phyloP scores from a whole-genome alignment of 2,113 vertebrate genomes.

The Carassius auratus region DNA sequence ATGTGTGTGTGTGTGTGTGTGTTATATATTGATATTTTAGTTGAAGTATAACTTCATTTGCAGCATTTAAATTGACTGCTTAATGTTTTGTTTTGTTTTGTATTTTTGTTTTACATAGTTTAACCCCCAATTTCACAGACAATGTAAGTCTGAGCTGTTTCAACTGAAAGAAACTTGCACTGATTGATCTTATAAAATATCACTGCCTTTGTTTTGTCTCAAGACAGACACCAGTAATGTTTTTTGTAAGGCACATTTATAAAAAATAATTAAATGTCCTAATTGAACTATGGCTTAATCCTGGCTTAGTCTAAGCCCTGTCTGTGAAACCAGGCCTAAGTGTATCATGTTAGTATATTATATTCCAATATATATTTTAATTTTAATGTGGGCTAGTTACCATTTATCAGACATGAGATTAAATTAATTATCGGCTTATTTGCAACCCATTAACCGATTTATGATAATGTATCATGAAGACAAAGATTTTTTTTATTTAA shows the following conservation, averaged over 20 bases:
- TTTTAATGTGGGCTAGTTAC: neutral
- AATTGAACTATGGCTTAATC: no score
- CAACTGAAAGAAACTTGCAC: no score
- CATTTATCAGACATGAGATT: neutral
- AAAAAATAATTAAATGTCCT: no score
- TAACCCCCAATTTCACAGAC: neutral
- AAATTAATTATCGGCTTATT: neutral
- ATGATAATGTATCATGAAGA: neutral
- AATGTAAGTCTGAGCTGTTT: no score
- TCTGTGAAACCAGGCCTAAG: no score
- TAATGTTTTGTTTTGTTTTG: neutral
- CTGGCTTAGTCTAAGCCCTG: no score
- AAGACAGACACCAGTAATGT: no score
- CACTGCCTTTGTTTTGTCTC: no score
- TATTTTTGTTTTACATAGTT: neutral
- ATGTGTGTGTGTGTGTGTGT: no score
- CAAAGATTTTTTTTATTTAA: conserved; percentile 26
- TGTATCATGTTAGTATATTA: neutral
- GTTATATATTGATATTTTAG: no score
- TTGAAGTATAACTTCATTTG: neutral
- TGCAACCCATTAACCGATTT: conserved; percentile 9
- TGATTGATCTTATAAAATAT: no score
- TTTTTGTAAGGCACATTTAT: no score
- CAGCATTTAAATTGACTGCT: neutral
- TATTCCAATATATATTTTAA: neutral